Evolutionary conservation across 2,797 vertebrate genomes (phyloP), one percentile per base, ranked within the genome.

Genomic region (Sciurus carolinensis): DNA sequence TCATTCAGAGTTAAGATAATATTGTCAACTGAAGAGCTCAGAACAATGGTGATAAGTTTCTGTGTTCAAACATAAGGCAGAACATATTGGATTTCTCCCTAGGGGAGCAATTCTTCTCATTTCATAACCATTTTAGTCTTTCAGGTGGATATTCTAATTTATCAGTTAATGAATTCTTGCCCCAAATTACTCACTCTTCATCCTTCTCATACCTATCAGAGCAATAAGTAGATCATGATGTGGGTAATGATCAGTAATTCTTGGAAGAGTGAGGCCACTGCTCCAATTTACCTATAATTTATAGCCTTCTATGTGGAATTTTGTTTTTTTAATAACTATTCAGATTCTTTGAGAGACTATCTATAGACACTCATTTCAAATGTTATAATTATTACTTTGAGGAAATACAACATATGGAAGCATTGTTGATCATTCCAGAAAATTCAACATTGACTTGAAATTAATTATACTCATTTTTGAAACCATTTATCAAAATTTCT

Each of bases 1-100:
- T 94, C 95, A 94, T 94, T 92, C 15, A 83, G 47, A 95, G 95
- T 94, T 95, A 90, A 93, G 28, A 92, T 28, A 95, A 92, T 30
- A 22, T 18, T 87, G 69, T 77, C 79, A 84, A 59, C 2, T 52
- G 50, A 94, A 92, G 52, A 97, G 83, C 62, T 84, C 28, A 91
- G 82, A 93, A 95, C 66, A 95, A 77, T 57, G 42, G 59, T 81
- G 66, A n/a, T 69, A 89, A 52, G 15, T 71, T 92, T 82, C 57
- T 83, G 79, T 83, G 39, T 95, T 96, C 84, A 97, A 90, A 97
- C 52, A 82, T 57, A 92, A 96, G 80, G 79, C 18, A 84, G 72
- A 88, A 33, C 81, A 71, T 95, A 67, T 90, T 77, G 17, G n/a
- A 85, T 83, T 88, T 94, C 81, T 95, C 87, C 88, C 71, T 30